Evolutionary conservation across 1,140 invertebrate genomes (phyloP), one percentile per base, ranked within the genome.

Genomic region (Neodiprion lecontei): DNA sequence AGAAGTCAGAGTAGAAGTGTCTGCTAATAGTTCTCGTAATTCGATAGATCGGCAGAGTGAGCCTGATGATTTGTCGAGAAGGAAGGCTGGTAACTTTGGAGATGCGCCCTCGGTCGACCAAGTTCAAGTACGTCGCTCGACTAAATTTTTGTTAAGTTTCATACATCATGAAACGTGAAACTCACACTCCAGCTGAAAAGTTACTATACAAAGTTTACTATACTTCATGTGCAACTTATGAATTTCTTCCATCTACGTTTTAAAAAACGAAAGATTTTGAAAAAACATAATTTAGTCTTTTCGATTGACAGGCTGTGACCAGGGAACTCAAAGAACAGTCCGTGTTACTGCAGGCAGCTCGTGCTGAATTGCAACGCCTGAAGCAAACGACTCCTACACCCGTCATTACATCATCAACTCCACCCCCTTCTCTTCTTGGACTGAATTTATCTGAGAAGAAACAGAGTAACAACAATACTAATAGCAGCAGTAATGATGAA

Each of bases 301-400:
- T 9, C 53, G 5, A 14, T 5, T 11, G 11, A 14, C 11, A 88
- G 85, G 82, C 82, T 11, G 81, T 87, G 0, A 88, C 84, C 0
- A 78, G 77, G 67, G 86, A 88, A 76, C 72, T 88, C 28, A 87
- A 85, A 48, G 86, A 88, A 76, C 86, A 88, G 74, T 82, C 85
- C 47, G 77, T 69, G 10, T 70, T 87, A 12, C 74, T 88, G 9
- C 83, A 86, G 75, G 67, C 80, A 7, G 83, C 87, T 12, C 79
- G 86, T 50, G 81, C 85, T 17, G 85, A 87, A 75, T 73, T 88
- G 50, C 82, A 79, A 69, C 85, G 83, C 72, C 76, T 88, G n/a
- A 88, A 87, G 67, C 83, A 85, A 78, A 61, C 53, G 53, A 61
- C 53, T 12, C 53, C 53, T 17, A 61, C 53, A 17, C 53, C 53